Evolutionary conservation across 2,113 vertebrate genomes (phyloP), one percentile per base, ranked within the genome.

Genomic region (Cynocephalus volans): DNA sequence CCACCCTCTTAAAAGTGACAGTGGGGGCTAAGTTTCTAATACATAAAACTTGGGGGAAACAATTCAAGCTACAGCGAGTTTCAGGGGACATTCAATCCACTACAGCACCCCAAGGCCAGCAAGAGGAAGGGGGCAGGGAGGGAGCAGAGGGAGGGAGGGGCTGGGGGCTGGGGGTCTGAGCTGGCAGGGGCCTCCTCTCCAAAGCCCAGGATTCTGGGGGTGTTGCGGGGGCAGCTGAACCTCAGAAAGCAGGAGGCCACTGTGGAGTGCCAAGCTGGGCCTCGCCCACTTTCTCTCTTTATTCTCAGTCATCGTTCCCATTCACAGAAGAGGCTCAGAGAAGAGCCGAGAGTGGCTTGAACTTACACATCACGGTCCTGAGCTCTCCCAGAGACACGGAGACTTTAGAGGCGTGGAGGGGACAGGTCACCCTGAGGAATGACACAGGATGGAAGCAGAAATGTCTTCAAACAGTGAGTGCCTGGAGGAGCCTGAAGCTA

Each of bases 321-420:
- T 8, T 31, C 1, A 7, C 58, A 8, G 15, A 23, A 28, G 33
- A 60, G 52, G 31, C 54, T 50, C 60, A 6, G 33, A 73, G 75
- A n/a, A 2, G 23, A 1, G 0, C 23, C 9, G 72, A 54, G 70
- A 8, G 17, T 21, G 1, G 1, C 21, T 28, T 48, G 36, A 0
- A 6, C 4, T 33, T 10, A 6, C 7, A 4, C 14, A 15, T 41
- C 3, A 3, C 6, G 0, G 19, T n/a, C 56, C 45, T 6, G 62
- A 23, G 93, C 11, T 62, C 31, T 33, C n/a, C 21, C 12, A 18
- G 21, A 50, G 31, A 31, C 26, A 10, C 8, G 11, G 15, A 4
- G 6, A 4, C 58, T 21, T 19, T 0, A 1, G 1, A 13, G 14
- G 6, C 0, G 0, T 13, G 21, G 15, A 15, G 48, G 5, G 3